phyloP scores from a whole-genome alignment of 2,797 vertebrate species.

The Sphaeramia orbicularis region DNA sequence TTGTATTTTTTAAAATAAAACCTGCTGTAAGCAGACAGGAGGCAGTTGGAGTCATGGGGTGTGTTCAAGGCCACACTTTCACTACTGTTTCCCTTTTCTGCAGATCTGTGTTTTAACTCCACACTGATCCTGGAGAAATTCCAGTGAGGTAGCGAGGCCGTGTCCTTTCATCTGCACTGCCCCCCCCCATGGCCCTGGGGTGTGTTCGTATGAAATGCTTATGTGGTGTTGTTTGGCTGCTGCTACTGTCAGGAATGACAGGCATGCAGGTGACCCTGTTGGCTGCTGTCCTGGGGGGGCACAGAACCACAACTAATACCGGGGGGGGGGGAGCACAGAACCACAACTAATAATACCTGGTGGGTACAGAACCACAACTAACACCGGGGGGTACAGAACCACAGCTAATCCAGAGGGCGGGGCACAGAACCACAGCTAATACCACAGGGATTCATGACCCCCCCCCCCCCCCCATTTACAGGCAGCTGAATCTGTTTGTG shows the following conservation, averaged over 20 bases:
- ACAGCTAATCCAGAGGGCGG: too few species aligned
- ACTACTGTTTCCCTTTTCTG: slow-evolving; percentile 23
- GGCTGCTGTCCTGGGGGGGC: slow-evolving; percentile 74
- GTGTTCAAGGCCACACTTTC: slow-evolving; percentile 6
- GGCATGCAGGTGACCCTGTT: slow-evolving; percentile 74
- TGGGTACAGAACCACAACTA: too few species aligned
- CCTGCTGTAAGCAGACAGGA: neutral
- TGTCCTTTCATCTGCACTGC: slow-evolving; percentile 14
- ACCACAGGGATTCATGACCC: too few species aligned
- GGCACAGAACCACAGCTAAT: too few species aligned
- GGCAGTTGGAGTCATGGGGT: slow-evolving; percentile 10
- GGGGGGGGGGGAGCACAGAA: slow-evolving; percentile 51
- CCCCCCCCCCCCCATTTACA: too few species aligned
- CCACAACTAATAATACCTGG: too few species aligned
- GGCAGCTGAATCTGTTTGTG: too few species aligned
- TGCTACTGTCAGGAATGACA: slow-evolving; percentile 72
- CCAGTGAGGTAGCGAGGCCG: neutral
- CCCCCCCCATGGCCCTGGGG: neutral
- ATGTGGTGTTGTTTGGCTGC: slow-evolving; percentile 30
- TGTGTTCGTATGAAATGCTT: slow-evolving; percentile 15
- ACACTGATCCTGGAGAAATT: slow-evolving; percentile 1
- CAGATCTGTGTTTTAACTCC: slow-evolving; percentile 5
- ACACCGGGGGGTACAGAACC: too few species aligned
- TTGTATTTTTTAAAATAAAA: neutral
- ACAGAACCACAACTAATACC: slow-evolving; percentile 80